Evolutionary conservation across 92 coral and sea anemone genomes (phyloP), one percentile per base, ranked within the genome.

Genomic region (Chrysogorgia sp.): DNA sequence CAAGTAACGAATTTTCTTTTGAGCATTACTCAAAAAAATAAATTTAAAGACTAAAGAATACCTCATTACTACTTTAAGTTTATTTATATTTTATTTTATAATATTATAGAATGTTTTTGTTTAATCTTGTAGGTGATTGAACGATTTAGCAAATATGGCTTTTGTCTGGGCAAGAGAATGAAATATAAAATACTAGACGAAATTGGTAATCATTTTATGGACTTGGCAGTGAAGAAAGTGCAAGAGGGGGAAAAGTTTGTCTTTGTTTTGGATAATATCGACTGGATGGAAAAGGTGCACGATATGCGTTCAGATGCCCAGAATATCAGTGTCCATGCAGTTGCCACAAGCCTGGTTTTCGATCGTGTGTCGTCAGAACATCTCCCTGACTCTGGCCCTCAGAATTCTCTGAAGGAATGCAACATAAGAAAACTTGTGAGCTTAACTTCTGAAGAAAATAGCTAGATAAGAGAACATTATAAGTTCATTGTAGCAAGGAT

Each of bases 211-310:
- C 77, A 85, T 52, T 85, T 49, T 71, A 45, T 85, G 47, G 82
- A 80, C 40, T 67, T 23, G 34, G 85, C 89, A 1, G 77, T 80
- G 24, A 28, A 85, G 64, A 69, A 34, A 14, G 20, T 81, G 31
- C 74, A 67, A 59, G 75, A 48, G 35, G 80, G n/a, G n/a, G n/a
- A n/a, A n/a, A n/a, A n/a, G n/a, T n/a, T n/a, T n/a, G n/a, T n/a
- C n/a, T n/a, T n/a, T 61, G 88, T 84, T 3, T 19, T 84, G 57
- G 84, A 84, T 60, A 84, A 79, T 41, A 63, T 80, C 10, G 85
- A 85, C 29, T 84, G 85, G 82, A 82, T 58, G 1, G 76, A 77
- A 21, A 60, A 79, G 41, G 88, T 79, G 0, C 85, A 85, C 70
- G 88, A 79, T 68, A 71, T 85, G 85, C 62, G 77, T 13, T 79